Conservation (phyloP, 2,113 vertebrate genomes). For the Anas platyrhynchos region DNA sequence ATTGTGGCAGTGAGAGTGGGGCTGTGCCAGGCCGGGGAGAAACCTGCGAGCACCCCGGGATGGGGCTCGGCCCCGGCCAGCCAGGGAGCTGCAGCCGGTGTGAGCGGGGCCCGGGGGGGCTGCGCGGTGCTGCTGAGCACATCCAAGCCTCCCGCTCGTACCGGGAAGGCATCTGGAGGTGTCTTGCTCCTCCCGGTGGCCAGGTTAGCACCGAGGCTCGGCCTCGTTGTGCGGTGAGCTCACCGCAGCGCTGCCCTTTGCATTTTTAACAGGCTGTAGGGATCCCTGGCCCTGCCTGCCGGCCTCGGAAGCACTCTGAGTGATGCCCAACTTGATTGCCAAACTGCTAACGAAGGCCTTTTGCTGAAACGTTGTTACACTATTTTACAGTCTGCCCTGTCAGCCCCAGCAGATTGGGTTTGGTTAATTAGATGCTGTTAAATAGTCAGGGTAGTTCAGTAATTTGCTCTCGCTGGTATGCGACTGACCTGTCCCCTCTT, state of each 20-base stretch:
- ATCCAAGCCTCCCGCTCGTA: no score
- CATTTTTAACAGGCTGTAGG: no score
- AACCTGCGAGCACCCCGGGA: no score
- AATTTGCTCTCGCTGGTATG: no score
- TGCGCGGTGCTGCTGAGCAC: background rate
- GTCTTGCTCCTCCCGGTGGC: background rate
- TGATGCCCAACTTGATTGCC: background rate
- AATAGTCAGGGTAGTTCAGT: background rate
- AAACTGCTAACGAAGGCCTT: background rate
- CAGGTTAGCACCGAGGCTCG: background rate
- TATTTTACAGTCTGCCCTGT: background rate
- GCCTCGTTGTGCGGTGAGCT: background rate
- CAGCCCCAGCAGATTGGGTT: background rate
- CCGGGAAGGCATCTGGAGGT: background rate
- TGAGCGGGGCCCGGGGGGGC: no score
- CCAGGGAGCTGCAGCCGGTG: background rate
- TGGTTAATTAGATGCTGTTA: background rate
- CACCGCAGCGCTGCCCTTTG: background rate
- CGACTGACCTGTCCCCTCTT: no score
- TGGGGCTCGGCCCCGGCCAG: background rate
- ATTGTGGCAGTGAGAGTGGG: background rate
- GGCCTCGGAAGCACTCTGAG: rapidly evolving
- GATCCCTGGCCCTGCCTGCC: background rate
- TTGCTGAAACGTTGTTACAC: rapidly evolving
- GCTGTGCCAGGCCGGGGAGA: background rate